Conservation (phyloP, 2,888 invertebrate species). For the Boloria euphrosyne region DNA sequence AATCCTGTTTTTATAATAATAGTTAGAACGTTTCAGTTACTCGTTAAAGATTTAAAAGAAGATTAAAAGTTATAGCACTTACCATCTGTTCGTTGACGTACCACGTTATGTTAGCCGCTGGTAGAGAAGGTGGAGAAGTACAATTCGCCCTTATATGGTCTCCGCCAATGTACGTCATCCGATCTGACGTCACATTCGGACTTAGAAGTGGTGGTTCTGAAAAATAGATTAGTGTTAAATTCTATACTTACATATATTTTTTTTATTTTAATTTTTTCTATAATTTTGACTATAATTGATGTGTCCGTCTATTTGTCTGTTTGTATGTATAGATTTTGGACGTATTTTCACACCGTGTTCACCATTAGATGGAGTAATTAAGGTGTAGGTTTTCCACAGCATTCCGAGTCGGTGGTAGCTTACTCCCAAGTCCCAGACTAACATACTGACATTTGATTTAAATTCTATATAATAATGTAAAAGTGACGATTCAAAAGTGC, state of each 20-base stretch:
- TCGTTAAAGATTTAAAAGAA: not conserved
- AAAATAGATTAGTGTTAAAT: conserved; percentile 2
- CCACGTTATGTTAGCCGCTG: conserved; percentile 85
- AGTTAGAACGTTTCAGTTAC: not conserved
- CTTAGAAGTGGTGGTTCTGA: conserved; percentile 83
- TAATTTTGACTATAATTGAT: too few species aligned
- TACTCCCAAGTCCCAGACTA: too few species aligned
- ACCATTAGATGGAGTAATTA: too few species aligned
- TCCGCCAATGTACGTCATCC: conserved; percentile 80
- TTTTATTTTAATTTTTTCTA: not conserved
- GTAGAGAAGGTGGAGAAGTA: conserved; percentile 82
- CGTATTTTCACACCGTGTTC: too few species aligned
- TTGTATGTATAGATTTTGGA: too few species aligned
- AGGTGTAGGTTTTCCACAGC: too few species aligned
- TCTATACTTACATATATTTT: not conserved
- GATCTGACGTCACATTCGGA: conserved; percentile 82
- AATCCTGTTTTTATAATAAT: not conserved
- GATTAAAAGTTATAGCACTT: conserved; percentile 34
- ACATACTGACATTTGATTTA: too few species aligned
- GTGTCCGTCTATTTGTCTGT: too few species aligned
- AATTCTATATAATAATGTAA: too few species aligned
- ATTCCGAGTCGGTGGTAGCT: too few species aligned
- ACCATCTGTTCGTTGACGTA: conserved; percentile 84
- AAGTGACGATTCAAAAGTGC: too few species aligned
- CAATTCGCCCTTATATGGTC: conserved; percentile 84